Evolutionary conservation across 2,113 vertebrate genomes (phyloP).

Genomic region (Falco punctatus): DNA sequence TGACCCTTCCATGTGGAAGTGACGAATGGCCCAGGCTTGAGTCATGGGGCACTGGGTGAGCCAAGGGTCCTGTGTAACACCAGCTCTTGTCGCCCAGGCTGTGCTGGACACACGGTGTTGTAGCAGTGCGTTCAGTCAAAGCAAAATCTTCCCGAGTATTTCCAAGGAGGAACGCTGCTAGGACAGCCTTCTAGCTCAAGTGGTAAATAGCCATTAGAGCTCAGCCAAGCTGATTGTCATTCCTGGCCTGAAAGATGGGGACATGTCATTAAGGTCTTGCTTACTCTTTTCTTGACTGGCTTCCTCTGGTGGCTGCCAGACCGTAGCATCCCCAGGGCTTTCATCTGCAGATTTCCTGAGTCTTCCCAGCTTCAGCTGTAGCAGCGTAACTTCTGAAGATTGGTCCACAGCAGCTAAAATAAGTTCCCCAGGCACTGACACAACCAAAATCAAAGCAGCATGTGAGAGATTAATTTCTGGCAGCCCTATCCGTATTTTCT

Average conservation of each 20-base stretch:
- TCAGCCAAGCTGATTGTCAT: not conserved
- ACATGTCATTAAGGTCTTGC: not conserved
- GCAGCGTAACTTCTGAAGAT: not conserved
- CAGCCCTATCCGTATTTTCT: not conserved
- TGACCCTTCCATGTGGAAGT: not conserved
- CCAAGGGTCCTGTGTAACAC: not conserved
- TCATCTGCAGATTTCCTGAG: not conserved
- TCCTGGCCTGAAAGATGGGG: not conserved
- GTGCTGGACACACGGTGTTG: not conserved
- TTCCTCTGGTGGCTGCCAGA: not conserved
- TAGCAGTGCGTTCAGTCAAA: not conserved
- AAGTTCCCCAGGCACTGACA: not conserved
- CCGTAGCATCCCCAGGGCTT: not conserved
- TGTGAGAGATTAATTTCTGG: not conserved
- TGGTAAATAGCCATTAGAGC: not conserved
- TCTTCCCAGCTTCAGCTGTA: not conserved
- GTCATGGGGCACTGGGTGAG: not conserved
- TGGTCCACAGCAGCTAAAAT: not conserved
- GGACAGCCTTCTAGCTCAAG: not conserved
- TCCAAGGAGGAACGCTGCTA: not conserved
- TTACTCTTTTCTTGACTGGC: not conserved
- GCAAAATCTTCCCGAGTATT: not conserved
- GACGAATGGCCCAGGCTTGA: not conserved
- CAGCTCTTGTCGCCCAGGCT: not conserved
- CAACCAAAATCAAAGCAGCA: not conserved